A percentile compares a stretch with the other conserved stretches of the same genome.
Evolutionary conservation across 35 echinoderm and acorn worm species (phyloP).

Genomic region (Acanthaster planci): DNA sequence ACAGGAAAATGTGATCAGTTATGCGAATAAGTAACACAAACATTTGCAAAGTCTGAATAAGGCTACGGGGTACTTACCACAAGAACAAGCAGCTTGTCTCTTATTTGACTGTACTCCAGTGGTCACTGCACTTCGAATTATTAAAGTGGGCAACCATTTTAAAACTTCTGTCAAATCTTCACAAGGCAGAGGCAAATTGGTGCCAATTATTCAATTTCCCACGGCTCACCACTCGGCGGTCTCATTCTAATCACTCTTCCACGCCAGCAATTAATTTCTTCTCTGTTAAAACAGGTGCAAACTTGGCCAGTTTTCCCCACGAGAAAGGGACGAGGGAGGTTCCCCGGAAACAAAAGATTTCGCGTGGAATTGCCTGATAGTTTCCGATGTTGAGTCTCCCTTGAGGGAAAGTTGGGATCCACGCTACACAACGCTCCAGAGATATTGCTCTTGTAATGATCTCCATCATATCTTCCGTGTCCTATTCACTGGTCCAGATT

Average conservation of each 20-base stretch:
- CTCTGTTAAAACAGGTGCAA: slow-evolving; percentile 7
- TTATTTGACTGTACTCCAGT: neutral
- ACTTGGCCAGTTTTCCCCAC: slow-evolving; percentile 6
- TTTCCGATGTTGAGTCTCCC: neutral
- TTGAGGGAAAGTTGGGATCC: neutral
- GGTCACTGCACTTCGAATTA: neutral
- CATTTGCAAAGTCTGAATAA: too few species aligned
- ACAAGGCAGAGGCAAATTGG: neutral
- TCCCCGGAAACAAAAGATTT: slow-evolving; percentile 23
- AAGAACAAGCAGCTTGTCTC: too few species aligned
- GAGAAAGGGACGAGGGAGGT: neutral
- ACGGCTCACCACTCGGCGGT: neutral
- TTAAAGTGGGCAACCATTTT: neutral
- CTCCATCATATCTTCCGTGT: neutral
- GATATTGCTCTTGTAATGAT: neutral
- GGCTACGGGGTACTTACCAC: too few species aligned
- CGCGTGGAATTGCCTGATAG: neutral
- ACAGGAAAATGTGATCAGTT: too few species aligned
- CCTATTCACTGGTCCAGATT: slow-evolving; percentile 3
- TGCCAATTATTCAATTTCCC: slow-evolving; percentile 26
- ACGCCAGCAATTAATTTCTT: neutral
- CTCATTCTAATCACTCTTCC: neutral
- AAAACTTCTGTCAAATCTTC: neutral
- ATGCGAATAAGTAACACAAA: too few species aligned
- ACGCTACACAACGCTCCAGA: too few species aligned